phyloP scores from a whole-genome alignment of 2,113 vertebrate species.

The Sylvietta virens region DNA sequence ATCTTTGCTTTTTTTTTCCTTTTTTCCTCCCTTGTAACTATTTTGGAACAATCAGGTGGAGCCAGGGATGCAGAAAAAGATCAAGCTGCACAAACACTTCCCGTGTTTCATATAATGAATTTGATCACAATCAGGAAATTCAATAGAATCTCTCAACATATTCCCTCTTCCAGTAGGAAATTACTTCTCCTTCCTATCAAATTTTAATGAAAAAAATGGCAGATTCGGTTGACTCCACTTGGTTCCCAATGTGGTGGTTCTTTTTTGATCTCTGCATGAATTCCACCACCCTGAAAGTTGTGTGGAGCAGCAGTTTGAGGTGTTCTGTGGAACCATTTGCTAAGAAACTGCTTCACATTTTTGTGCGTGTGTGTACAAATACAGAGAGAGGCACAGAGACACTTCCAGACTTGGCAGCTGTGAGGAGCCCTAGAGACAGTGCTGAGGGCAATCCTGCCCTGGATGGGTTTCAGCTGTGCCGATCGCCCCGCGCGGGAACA shows the following conservation, averaged over 20 bases:
- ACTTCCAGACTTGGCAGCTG: background rate
- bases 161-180: background rate
- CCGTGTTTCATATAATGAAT: background rate
- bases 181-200: background rate
- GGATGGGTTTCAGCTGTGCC: too few relatives aligned
- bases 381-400: background rate
- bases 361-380: background rate
- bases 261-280: background rate
- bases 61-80: background rate
- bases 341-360: background rate
- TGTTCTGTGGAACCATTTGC: background rate
- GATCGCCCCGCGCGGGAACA: too few relatives aligned
- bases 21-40: background rate
- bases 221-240: background rate
- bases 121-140: background rate
- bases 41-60: background rate
- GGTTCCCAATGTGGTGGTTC: background rate
- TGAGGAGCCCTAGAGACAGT: too few relatives aligned
- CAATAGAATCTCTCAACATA: background rate
- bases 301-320: background rate
- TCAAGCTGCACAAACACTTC: background rate
- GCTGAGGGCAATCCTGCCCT: too few relatives aligned
- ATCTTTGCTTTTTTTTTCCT: background rate
- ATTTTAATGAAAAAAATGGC: background rate
- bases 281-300: background rate